A percentile compares a stretch with the other conserved stretches of the same genome.
phyloP scores from a whole-genome alignment of 2,888 invertebrate genomes.

The Polyommatus icarus region DNA sequence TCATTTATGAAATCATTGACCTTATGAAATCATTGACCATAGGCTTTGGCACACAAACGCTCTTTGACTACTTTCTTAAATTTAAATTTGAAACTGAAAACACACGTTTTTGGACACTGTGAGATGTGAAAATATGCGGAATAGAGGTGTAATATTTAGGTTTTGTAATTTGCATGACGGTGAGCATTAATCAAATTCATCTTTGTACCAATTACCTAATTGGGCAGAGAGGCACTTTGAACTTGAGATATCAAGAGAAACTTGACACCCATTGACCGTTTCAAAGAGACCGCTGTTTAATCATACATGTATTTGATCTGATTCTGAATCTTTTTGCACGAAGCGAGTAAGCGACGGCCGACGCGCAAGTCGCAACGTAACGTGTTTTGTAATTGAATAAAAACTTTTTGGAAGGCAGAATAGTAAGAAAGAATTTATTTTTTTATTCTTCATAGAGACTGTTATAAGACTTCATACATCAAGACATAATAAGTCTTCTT shows the following conservation, averaged over 20 bases:
- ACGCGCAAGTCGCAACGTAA: neutral
- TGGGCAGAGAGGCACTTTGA: constrained; percentile 22
- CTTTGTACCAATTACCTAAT: constrained; percentile 21
- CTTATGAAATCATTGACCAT: no score
- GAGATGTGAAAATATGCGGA: neutral
- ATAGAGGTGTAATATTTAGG: neutral
- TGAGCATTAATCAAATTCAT: neutral
- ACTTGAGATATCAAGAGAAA: constrained; percentile 23
- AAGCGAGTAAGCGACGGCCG: neutral
- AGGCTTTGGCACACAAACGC: no score
- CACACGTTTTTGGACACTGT: no score
- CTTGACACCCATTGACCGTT: neutral
- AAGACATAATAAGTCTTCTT: neutral
- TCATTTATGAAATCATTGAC: no score
- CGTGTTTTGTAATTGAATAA: neutral
- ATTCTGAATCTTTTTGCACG: neutral
- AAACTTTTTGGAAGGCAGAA: neutral
- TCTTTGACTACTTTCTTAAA: no score
- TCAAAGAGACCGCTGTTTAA: constrained; percentile 41
- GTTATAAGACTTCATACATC: neutral
- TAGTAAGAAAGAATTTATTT: neutral
- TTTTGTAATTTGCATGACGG: neutral
- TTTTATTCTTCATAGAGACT: no score
- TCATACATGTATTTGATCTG: constrained; percentile 7
- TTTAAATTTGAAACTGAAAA: no score